A percentile compares a stretch with the other conserved stretches of the same genome.
Evolutionary conservation across 2,888 invertebrate genomes (phyloP).

Genomic region (Zygogramma bicolorata): DNA sequence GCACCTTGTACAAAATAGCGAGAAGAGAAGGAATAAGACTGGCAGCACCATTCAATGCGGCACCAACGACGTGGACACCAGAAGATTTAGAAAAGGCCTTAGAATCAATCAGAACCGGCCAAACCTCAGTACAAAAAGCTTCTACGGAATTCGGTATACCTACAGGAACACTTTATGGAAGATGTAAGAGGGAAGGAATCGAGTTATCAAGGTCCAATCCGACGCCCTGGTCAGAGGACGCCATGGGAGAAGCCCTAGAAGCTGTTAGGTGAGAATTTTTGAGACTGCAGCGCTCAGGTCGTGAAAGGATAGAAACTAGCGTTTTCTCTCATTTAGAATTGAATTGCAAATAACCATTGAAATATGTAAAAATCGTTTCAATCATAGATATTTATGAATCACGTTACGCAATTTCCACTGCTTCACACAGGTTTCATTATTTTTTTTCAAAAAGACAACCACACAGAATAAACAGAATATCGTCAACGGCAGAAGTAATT

Average conservation of each 20-base stretch:
- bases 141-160: conserved; percentile 90
- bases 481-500: no score
- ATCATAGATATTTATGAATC: no score
- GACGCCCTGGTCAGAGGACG: conserved; percentile 95
- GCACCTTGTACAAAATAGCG: conserved; percentile 92
- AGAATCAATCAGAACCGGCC: conserved; percentile 84
- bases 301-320: not conserved
- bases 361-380: no score
- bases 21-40: conserved; percentile 89
- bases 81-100: conserved; percentile 86
- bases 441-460: no score
- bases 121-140: conserved; percentile 87
- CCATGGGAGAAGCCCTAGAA: conserved; percentile 91
- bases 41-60: conserved; percentile 91
- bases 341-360: no score
- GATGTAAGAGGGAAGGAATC: conserved; percentile 91
- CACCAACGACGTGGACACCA: conserved; percentile 89
- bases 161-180: conserved; percentile 88
- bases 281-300: not conserved
- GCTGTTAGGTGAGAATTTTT: conserved; percentile 78
- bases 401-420: no score
- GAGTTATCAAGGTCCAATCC: conserved; percentile 89
- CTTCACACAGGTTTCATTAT: no score
- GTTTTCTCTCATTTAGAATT: no score
- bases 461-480: no score